Base-by-base conservation (phyloP, 2,888 invertebrate species). In the Cephalotes varians region DNA sequence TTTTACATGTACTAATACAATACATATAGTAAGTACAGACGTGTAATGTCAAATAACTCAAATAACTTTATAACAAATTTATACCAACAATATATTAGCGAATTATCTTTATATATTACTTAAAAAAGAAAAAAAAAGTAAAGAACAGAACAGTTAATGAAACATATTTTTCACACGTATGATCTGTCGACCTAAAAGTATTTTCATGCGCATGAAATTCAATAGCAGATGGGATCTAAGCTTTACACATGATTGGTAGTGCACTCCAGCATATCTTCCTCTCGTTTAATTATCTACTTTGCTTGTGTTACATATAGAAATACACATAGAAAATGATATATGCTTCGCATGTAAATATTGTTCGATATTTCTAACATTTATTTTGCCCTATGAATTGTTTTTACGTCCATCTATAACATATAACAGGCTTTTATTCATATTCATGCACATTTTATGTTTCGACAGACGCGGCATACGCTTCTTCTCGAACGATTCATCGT, bases 241-340 rank as follows among this genome's bases (percentile, higher is more conserved):
- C 28, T 80, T 73, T 74, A 80, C 40, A 79, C 28, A 74, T 56
- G 31, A 67, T 67, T 65, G 54, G 54, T 76, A 76, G 67, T 40
- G 21, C 54, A 54, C 18, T 37, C 21, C 9, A 64, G 15, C 47
- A 40, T 62, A 74, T 76, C n/a, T 64, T 37, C n/a, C 37, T 73
- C 21, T 47, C 12, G 18, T 74, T 76, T n/a, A 51, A 10, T 76
- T 65, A 76, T 40, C 49, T 62, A 74, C 25, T 74, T 51, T 34
- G 54, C 67, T 64, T 76, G 25, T 25, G 40, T 54, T 28, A 40
- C 7, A 37, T 25, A 25, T 62, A 58, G n/a, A n/a, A n/a, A 69
- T 28, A 40, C 12, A 76, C 9, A 37, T 76, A 65, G 65, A 25
- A 76, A 51, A 28, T 77, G 2, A 37, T 28, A 37, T 64, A 64